A percentile compares a stretch with the other conserved stretches of the same genome.
These are phyloP conservation scores for Caiman crocodilus DNA, from an alignment of 2,797 vertebrate species.

Conservation along the genomic window DNA sequence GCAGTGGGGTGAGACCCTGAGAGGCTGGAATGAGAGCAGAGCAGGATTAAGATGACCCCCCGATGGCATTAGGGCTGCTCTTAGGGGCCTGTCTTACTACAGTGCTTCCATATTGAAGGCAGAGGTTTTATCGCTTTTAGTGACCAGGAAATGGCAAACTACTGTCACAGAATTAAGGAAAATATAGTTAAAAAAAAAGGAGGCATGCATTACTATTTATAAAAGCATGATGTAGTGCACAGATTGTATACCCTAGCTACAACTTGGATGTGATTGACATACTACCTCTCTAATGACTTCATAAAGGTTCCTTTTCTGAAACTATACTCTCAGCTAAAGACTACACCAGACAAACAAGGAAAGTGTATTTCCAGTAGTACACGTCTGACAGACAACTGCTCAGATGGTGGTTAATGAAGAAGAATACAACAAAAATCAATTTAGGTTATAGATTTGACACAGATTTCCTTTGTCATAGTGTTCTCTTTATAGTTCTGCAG, in stretches of 20 bases:
- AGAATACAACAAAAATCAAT: not conserved
- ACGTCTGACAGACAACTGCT: not conserved
- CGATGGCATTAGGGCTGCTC: too few species aligned
- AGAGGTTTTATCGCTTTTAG: not conserved
- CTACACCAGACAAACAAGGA: rapidly evolving
- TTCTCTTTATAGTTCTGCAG: not conserved
- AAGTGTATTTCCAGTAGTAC: not conserved
- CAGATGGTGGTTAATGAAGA: not conserved
- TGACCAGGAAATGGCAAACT: not conserved
- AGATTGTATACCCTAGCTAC: too few species aligned
- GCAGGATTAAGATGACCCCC: too few species aligned
- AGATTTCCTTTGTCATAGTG: not conserved
- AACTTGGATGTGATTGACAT: not conserved
- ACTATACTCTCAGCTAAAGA: not conserved
- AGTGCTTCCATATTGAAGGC: not conserved
- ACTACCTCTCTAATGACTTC: not conserved
- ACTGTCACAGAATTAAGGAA: not conserved
- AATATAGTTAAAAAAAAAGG: not conserved
- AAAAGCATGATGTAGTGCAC: not conserved
- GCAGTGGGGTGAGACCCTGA: too few species aligned
- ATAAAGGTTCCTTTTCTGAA: not conserved
- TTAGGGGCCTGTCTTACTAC: not conserved
- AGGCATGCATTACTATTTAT: not conserved
- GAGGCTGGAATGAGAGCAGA: too few species aligned
- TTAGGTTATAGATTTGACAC: not conserved